phyloP scores from a whole-genome alignment of 2,113 vertebrate genomes.

The Zosterops borbonicus region DNA sequence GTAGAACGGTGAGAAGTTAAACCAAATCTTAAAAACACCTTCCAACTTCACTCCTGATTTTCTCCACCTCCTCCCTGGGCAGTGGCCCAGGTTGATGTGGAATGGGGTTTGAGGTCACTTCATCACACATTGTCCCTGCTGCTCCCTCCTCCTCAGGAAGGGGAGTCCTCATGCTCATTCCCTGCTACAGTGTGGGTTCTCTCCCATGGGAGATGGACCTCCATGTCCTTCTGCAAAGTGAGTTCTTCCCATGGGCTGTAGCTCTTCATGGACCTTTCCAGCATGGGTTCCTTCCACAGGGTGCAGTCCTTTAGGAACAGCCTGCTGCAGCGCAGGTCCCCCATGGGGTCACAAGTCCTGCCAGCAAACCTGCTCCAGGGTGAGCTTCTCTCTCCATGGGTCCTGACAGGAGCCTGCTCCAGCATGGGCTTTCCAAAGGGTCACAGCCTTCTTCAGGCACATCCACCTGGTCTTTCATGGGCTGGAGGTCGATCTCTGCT shows the following conservation, averaged over 20 bases:
- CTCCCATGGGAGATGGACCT: not conserved
- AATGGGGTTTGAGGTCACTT: not conserved
- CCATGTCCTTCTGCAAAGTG: not conserved
- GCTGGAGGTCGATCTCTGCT: not conserved
- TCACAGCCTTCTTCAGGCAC: not conserved
- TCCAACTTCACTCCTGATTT: not conserved
- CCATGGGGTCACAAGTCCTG: not conserved
- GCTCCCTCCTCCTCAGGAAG: not conserved
- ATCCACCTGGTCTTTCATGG: not conserved
- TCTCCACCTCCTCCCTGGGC: accelerated
- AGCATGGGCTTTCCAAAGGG: accelerated
- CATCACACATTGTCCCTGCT: not conserved
- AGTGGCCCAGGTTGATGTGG: not conserved
- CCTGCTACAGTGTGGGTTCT: not conserved
- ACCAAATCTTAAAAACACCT: not conserved
- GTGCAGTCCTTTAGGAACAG: not conserved
- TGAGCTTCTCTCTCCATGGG: not conserved
- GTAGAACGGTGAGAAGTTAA: not conserved
- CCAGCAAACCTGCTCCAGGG: not conserved
- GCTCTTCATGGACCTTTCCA: not conserved
- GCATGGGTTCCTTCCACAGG: not conserved
- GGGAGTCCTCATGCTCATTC: not conserved
- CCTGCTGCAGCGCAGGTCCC: accelerated
- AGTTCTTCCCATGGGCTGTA: not conserved
- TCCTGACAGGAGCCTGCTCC: not conserved